Percentiles rank a stretch among this genome's conserved stretches.
phyloP scores from a whole-genome alignment of 1,140 invertebrate species.

The Drosophila watanabei region DNA sequence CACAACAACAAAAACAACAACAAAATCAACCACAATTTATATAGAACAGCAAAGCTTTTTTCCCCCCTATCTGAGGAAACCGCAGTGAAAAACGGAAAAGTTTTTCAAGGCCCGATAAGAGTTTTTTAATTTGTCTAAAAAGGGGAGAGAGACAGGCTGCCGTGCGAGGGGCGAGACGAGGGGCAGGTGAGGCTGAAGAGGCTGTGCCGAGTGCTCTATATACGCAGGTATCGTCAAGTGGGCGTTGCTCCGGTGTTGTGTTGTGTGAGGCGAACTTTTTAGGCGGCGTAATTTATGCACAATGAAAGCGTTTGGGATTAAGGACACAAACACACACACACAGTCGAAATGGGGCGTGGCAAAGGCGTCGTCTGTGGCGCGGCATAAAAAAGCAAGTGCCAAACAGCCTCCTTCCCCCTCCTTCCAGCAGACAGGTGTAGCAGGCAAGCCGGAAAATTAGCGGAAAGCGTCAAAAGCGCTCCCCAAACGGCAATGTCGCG shows the following conservation, averaged over 20 bases:
- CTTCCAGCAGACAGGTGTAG: slow-evolving; percentile 70
- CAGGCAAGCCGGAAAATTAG: slow-evolving; percentile 82
- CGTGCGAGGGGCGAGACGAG: not conserved
- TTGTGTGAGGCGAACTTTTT: slow-evolving; percentile 61
- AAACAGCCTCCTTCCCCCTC: slow-evolving; percentile 12
- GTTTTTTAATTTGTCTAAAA: slow-evolving; percentile 84
- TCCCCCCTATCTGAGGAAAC: slow-evolving; percentile 33
- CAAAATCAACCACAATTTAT: slow-evolving; percentile 38
- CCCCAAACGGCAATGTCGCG: slow-evolving; percentile 80
- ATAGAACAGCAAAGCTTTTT: slow-evolving; percentile 10
- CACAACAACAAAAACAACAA: slow-evolving; percentile 11
- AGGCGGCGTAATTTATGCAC: slow-evolving; percentile 78
- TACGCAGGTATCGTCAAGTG: slow-evolving; percentile 28
- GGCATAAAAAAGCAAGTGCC: slow-evolving; percentile 48
- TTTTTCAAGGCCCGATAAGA: slow-evolving; percentile 78
- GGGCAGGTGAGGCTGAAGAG: not conserved
- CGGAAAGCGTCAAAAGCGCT: slow-evolving; percentile 82
- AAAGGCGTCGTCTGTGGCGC: slow-evolving; percentile 34
- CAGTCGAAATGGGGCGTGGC: slow-evolving; percentile 37
- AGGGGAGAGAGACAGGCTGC: slow-evolving; percentile 21
- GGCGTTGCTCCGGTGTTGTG: slow-evolving; percentile 30
- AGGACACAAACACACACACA: slow-evolving; percentile 23
- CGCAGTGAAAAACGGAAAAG: slow-evolving; percentile 63
- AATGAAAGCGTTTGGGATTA: slow-evolving; percentile 82
- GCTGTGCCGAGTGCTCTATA: slow-evolving; percentile 13